These are phyloP conservation scores for Steinernema carpocapsae DNA, from an alignment of 2,888 invertebrate species.

Conservation along the genomic window DNA sequence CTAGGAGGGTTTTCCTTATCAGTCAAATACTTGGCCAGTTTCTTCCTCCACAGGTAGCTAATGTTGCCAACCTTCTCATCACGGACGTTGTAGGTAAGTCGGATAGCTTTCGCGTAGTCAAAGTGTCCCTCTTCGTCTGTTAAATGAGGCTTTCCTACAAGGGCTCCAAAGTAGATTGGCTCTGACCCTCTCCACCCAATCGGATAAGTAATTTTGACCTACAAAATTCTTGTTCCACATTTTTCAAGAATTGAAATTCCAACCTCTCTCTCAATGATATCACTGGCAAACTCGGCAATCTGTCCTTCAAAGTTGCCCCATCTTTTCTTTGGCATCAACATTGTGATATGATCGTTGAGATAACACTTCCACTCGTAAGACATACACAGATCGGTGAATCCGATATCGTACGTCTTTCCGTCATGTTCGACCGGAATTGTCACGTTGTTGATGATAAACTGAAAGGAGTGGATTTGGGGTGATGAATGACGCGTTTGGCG, in stretches of 20 bases:
- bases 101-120: constrained; percentile 64
- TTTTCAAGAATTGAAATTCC: not conserved
- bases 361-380: constrained; percentile 67
- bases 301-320: constrained; percentile 65
- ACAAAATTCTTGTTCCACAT: not conserved
- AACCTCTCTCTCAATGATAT: constrained; percentile 65
- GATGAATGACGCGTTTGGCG: not conserved
- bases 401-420: constrained; percentile 72
- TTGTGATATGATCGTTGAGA: constrained; percentile 65
- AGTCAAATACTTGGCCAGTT: constrained; percentile 58
- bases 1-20: constrained; percentile 59
- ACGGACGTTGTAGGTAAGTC: constrained; percentile 66
- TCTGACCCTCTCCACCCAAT: constrained; percentile 68
- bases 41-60: constrained; percentile 59
- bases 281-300: constrained; percentile 63
- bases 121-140: constrained; percentile 65
- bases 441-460: constrained; percentile 64
- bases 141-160: constrained; percentile 63
- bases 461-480: constrained; percentile 37
- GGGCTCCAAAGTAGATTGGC: constrained; percentile 67
- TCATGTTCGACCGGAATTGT: constrained; percentile 60
- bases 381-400: constrained; percentile 83
- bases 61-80: constrained; percentile 60
- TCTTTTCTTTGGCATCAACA: constrained; percentile 71
- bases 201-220: constrained; percentile 68